A percentile compares a stretch with the other conserved stretches of the same genome.
These are phyloP conservation scores for Nemotelus nigrinus DNA, from an alignment of 2,888 invertebrate species.

Conservation along the genomic window DNA sequence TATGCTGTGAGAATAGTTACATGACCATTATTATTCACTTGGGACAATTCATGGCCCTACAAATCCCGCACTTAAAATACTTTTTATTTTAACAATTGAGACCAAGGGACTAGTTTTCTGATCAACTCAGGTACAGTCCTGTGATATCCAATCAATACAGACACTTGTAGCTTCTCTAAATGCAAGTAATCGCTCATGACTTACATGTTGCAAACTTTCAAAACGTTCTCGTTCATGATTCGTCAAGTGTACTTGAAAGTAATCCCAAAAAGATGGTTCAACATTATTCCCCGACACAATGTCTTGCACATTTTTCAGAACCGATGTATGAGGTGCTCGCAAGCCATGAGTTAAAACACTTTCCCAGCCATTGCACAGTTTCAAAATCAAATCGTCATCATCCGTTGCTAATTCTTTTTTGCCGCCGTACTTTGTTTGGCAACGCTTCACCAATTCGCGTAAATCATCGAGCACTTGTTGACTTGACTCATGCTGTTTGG, in stretches of 20 bases:
- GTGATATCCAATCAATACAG: background rate
- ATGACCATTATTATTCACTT: too few relatives aligned
- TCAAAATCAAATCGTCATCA: slow-evolving; percentile 70
- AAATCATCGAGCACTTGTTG: slow-evolving; percentile 60
- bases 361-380: slow-evolving; percentile 80
- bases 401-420: slow-evolving; percentile 91
- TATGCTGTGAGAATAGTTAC: too few relatives aligned
- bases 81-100: too few relatives aligned
- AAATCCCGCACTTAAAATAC: too few relatives aligned
- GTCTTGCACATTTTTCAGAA: slow-evolving; percentile 77
- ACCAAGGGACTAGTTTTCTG: too few relatives aligned
- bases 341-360: slow-evolving; percentile 82
- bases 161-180: too few relatives aligned
- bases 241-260: slow-evolving; percentile 80
- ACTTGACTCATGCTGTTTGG: slow-evolving; percentile 45
- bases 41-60: too few relatives aligned
- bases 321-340: slow-evolving; percentile 68
- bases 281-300: slow-evolving; percentile 69
- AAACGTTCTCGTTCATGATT: slow-evolving; percentile 90
- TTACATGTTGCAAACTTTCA: slow-evolving; percentile 71
- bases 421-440: slow-evolving; percentile 86
- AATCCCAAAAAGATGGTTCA: slow-evolving; percentile 77
- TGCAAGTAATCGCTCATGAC: too few relatives aligned
- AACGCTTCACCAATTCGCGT: slow-evolving; percentile 63
- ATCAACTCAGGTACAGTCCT: background rate